Evolutionary conservation across 2,888 invertebrate genomes (phyloP), one percentile per base, ranked within the genome.

Genomic region (Argyresthia goedartella): DNA sequence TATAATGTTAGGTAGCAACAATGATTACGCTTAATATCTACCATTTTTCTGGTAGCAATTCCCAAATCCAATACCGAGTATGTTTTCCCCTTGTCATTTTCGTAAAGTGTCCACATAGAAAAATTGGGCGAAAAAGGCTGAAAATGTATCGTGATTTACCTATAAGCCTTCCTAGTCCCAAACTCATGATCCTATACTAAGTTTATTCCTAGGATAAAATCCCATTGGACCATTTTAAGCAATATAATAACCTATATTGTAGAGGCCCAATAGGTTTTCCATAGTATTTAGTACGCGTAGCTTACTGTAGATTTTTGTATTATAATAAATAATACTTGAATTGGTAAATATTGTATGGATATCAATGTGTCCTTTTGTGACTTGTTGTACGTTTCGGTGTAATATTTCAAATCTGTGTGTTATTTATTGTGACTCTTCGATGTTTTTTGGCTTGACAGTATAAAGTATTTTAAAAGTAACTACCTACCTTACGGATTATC

Each of bases 191-290:
- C 55, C 45, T 54, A 52, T 55, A 58, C 57, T 57, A 57, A 57
- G 68, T 71, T 73, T 63, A 70, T 60, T 67, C 71, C 73, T 79
- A 75, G 71, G 65, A 66, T 66, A 73, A 71, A n/a, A 76, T 71
- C 76, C 80, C 78, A 79, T 81, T 67, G 85, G 84, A 86, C 84
- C 85, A 86, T 66, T 71, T 74, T 81, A 82, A 85, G 84, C 85
- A 85, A 85, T 84, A 84, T 74, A 71, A 72, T 50, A 50, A 60
- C 78, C 66, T 77, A 72, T 77, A 75, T 77, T 75, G 75, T 65
- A 75, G 81, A 81, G 73, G 65, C 71, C 73, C 72, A 62, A n/a
- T 73, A 75, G 69, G 65, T 66, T 67, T 69, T 73, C 73, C 73
- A 69, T 76, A 80, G 71, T 66, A 60, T 63, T 66, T 64, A 61